These are phyloP conservation scores for Ladona fulva DNA, from an alignment of 1,140 invertebrate species.

Conservation along the genomic window DNA sequence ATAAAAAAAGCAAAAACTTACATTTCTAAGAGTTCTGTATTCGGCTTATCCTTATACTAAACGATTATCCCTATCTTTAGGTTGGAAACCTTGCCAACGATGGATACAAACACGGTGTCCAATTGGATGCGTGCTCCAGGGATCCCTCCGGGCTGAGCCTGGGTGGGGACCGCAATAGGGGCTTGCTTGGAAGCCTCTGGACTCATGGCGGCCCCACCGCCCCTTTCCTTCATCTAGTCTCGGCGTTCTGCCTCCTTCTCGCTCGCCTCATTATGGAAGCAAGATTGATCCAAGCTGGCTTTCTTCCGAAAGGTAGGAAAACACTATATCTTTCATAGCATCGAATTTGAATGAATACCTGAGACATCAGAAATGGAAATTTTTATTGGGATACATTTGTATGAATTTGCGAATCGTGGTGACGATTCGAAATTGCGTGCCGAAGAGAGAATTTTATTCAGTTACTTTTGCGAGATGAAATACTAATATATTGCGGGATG, in stretches of 20 bases:
- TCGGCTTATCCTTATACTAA: too few relatives aligned
- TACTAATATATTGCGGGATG: too few relatives aligned
- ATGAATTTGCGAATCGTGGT: too few relatives aligned
- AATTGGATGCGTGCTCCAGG: constrained; percentile 17
- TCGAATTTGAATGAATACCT: too few relatives aligned
- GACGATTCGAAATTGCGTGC: too few relatives aligned
- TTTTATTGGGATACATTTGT: too few relatives aligned
- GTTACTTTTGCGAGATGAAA: too few relatives aligned
- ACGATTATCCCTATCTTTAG: constrained; percentile 12
- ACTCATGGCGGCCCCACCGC: constrained; percentile 70
- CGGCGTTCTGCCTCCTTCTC: constrained; percentile 69
- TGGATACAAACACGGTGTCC: constrained; percentile 57
- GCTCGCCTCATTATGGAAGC: constrained; percentile 74
- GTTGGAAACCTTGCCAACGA: constrained; percentile 78
- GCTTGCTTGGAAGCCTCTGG: constrained; percentile 52
- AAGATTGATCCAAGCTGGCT: constrained; percentile 66
- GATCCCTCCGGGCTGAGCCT: constrained; percentile 12
- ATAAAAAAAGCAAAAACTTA: too few relatives aligned
- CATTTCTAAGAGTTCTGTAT: too few relatives aligned
- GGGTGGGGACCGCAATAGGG: constrained; percentile 25
- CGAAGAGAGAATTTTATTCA: too few relatives aligned
- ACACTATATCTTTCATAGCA: background rate
- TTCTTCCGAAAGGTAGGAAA: constrained; percentile 63
- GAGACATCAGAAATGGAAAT: too few relatives aligned
- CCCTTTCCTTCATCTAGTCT: constrained; percentile 67